Conservation (phyloP, 2,888 invertebrate genomes). For the Sarcophaga variegata region DNA sequence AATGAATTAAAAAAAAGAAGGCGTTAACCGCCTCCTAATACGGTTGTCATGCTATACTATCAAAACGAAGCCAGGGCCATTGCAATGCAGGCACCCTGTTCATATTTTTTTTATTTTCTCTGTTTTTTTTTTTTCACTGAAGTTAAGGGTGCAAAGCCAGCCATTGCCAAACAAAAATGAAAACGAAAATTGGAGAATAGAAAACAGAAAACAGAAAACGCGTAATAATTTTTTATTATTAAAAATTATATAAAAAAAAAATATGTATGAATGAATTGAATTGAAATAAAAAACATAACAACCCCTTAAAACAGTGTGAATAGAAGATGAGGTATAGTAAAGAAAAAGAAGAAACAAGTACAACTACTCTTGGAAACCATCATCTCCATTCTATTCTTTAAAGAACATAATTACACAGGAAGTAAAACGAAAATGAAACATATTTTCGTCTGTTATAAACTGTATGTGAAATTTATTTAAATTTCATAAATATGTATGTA, state of each 20-base stretch:
- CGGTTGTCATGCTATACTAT: slow-evolving; percentile 71
- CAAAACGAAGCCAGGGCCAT: background rate
- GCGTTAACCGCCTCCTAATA: slow-evolving; percentile 73
- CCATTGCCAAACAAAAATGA: slow-evolving; percentile 37
- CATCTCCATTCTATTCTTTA: slow-evolving; percentile 27
- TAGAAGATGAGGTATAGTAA: slow-evolving; percentile 9
- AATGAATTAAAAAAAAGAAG: slow-evolving; percentile 64
- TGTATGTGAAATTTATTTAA: slow-evolving; percentile 48
- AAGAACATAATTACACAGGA: slow-evolving; percentile 65
- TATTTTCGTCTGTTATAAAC: slow-evolving; percentile 4
- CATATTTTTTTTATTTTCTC: background rate
- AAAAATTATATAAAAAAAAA: slow-evolving; percentile 43
- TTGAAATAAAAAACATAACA: slow-evolving; percentile 55
- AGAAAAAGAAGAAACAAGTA: background rate
- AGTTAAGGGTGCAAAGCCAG: slow-evolving; percentile 66
- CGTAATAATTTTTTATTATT: slow-evolving; percentile 60
- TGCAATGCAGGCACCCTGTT: slow-evolving; percentile 63
- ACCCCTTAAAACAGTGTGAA: slow-evolving; percentile 54
- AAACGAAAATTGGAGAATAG: slow-evolving; percentile 18
- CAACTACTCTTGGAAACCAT: slow-evolving; percentile 29
- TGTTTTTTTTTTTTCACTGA: background rate
- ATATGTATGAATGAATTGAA: slow-evolving; percentile 39
- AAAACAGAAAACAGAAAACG: slow-evolving; percentile 41
- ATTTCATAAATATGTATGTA: slow-evolving; percentile 63
- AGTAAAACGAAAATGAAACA: slow-evolving; percentile 52